Conservation (phyloP, 2,797 vertebrate species). For the Muraenolepis orangiensis region DNA sequence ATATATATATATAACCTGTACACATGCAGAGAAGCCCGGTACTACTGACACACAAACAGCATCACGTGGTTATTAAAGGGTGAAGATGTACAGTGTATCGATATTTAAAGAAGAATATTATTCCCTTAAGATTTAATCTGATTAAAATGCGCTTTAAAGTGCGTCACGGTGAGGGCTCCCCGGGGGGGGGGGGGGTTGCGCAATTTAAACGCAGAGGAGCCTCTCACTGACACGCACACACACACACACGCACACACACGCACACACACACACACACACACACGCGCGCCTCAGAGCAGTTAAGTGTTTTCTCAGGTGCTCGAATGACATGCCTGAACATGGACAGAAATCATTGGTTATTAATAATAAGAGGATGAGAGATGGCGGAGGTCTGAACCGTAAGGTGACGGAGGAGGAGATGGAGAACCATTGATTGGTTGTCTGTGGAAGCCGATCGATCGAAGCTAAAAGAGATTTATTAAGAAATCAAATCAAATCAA, state of each 20-base stretch:
- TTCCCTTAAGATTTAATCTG: neutral
- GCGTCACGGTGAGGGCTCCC: neutral
- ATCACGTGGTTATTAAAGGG: neutral
- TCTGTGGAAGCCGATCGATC: neutral
- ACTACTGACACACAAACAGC: neutral
- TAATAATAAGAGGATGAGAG: neutral
- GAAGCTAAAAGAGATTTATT: too few species aligned
- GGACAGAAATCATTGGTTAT: neutral
- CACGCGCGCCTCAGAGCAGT: neutral
- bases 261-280: too few species aligned
- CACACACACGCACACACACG: too few species aligned
- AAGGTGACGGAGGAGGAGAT: neutral
- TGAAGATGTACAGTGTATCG: neutral
- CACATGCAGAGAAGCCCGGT: neutral
- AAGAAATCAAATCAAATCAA: too few species aligned
- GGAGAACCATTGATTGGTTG: neutral
- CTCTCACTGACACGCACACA: too few species aligned
- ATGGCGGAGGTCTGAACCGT: neutral
- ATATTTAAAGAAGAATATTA: neutral
- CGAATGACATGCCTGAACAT: neutral
- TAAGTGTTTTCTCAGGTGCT: neutral
- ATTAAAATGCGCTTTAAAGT: neutral
- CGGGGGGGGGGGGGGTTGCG: too few species aligned
- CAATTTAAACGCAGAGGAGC: neutral
- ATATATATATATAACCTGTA: too few species aligned